phyloP scores from a whole-genome alignment of 1,140 invertebrate species.

The Bombus cullumanus region DNA sequence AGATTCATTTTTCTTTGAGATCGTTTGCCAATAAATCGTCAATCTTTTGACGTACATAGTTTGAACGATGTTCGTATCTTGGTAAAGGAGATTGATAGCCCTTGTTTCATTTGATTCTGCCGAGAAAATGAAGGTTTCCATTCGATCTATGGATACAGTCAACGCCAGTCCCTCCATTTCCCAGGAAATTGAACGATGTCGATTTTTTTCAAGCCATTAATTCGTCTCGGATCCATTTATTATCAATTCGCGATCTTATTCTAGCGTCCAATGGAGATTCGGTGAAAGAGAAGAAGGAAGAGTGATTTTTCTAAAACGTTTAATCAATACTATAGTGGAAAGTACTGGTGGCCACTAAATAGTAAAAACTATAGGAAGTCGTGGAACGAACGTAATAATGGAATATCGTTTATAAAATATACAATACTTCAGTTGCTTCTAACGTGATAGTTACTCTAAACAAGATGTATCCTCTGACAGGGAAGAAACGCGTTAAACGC shows the following conservation, averaged over 20 bases:
- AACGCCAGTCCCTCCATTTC: background rate
- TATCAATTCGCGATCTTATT: background rate
- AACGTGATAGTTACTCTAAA: too few species aligned
- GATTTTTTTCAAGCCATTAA: slow-evolving; percentile 12
- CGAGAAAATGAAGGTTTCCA: background rate
- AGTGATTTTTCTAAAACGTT: background rate
- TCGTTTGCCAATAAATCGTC: background rate
- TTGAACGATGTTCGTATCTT: background rate
- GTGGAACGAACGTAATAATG: background rate
- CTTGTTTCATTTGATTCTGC: background rate
- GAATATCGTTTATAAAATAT: background rate
- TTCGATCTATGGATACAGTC: background rate
- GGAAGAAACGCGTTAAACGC: background rate
- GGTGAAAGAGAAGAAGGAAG: background rate
- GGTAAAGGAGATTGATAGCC: background rate
- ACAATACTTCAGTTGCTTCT: too few species aligned
- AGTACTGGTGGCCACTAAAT: too few species aligned
- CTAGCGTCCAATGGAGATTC: background rate
- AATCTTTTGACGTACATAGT: background rate
- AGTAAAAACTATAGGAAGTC: too few species aligned
- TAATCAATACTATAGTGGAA: background rate
- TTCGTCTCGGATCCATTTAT: background rate
- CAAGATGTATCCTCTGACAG: background rate
- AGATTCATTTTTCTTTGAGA: background rate
- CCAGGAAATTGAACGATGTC: slow-evolving; percentile 25